Base-by-base conservation (phyloP, 2,113 vertebrate species). In the Eulemur macaco region DNA sequence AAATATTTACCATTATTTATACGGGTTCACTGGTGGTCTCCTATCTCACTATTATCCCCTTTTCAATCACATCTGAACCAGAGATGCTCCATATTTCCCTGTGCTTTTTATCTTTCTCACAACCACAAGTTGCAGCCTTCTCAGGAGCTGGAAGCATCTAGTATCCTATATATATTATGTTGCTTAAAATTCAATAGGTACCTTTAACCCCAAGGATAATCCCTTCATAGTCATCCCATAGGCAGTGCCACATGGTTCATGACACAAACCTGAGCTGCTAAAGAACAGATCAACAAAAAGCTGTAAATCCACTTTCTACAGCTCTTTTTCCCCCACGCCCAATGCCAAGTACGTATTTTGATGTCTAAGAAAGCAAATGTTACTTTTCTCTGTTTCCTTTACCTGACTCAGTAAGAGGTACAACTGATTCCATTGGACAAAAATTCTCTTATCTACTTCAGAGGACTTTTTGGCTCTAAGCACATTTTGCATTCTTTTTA, bases 401-500 rank as follows among this genome's bases (percentile, higher is more conserved):
- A 73, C 68, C 54, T 77, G 69, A 76, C 20, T 60, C 27, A 37
- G 64, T 37, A 82, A 89, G 31, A 71, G 25, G 56, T 58, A 91
- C 85, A 92, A 63, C n/a, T 64, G 31, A 85, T 91, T 86, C 31
- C 50, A 95, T 77, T 87, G 84, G 45, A 78, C 45, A 85, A 71
- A 69, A 93, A 68, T 45, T 68, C 4, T 74, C 69, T 91, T 91
- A 64, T 58, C 47, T 90, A 68, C 92, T 94, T 97, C 86, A 60
- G 58, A 90, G 34, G 85, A 82, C 18, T 12, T 86, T 89, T 66
- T 3, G 27, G 42, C 18, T 47, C 13, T 76, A 95, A 96, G 23
- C 91, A 84, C 37, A 50, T 20, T 94, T 96, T 85, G 56, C 2
- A 52, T 93, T 89, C 68, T 96, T 91, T 89, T 87, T 66, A 63